Evolutionary conservation across 2,888 invertebrate genomes (phyloP), one percentile per base, ranked within the genome.

Genomic region (Mylabris sibirica): DNA sequence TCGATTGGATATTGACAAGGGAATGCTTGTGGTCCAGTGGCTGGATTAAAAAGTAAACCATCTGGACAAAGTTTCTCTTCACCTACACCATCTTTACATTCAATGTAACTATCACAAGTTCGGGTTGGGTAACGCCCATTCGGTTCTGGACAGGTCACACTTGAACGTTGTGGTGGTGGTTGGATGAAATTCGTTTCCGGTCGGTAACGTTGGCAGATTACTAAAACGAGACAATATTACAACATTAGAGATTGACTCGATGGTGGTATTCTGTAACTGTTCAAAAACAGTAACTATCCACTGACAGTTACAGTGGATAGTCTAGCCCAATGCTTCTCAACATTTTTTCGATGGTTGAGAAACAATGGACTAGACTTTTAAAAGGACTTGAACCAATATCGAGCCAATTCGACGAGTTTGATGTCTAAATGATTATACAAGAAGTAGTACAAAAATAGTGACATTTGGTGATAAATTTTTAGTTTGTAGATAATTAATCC

Each of bases 1-100:
- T 95, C 95, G 70, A 91, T 91, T 63, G 95, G 95, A 84, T 95
- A 96, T 77, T 92, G 91, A 80, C 96, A 96, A 2, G 94, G 94
- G 80, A 91, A 94, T 20, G 88, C 88, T 68, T 89, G 90, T 76
- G 88, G 87, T 24, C 89, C 89, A 2, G 88, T 86, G 61, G 92
- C 90, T 5, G 92, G 89, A 80, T 95, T 93, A 85, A 91, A 95
- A 0, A 92, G 87, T 22, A 95, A 87, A 49, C 95, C 95, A 79
- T 96, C 95, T 0, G 94, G 92, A 74, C 96, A 96, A 3, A 90
- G 83, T 78, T 93, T 92, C 81, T 93, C 91, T 80, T 92, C 90
- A 0, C 90, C 86, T 4, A 91, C 89, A 20, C 95, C 95, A 75
- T 95, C 90, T 82, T 89, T 82, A 75, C 88, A 88, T 75, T 87